These are phyloP conservation scores for Vespertilio murinus DNA, from an alignment of 2,797 vertebrate genomes.

Conservation along the genomic window DNA sequence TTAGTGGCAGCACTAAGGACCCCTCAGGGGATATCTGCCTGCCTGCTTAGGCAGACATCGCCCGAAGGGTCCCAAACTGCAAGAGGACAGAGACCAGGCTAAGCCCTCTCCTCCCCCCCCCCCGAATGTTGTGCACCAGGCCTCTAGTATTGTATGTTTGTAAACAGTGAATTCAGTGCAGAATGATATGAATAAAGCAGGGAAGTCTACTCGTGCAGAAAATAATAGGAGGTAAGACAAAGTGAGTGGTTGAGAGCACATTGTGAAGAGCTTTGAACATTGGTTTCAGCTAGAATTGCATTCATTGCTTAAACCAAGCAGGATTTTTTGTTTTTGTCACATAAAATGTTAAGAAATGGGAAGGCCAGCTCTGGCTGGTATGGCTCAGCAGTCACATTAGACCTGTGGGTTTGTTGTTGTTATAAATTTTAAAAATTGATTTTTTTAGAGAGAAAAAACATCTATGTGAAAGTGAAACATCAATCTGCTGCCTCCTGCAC, in stretches of 20 bases:
- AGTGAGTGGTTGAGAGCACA: neutral
- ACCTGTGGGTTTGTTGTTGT: neutral
- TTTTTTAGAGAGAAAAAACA: neutral
- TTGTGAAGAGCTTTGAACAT: neutral
- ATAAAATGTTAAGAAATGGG: neutral
- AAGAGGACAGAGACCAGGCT: too few relatives aligned
- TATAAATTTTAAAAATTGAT: neutral
- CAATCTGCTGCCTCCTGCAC: neutral
- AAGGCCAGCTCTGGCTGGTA: neutral
- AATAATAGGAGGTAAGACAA: neutral
- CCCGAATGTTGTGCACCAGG: too few relatives aligned
- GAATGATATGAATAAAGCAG: neutral
- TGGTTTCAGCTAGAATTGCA: slow-evolving; percentile 13
- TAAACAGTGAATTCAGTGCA: neutral
- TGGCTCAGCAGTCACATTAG: neutral
- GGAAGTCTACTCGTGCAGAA: neutral
- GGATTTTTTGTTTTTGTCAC: neutral
- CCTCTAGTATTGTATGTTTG: neutral
- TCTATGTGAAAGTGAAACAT: neutral
- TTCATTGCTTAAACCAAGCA: slow-evolving; percentile 6
- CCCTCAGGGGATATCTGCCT: too few relatives aligned
- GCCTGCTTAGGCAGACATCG: too few relatives aligned
- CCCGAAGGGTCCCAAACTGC: too few relatives aligned
- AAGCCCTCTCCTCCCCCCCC: accelerated
- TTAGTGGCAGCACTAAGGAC: neutral